Percentiles rank a stretch among this genome's conserved stretches.
Evolutionary conservation across 2,888 invertebrate species (phyloP).

Genomic region (Diploptera punctata): DNA sequence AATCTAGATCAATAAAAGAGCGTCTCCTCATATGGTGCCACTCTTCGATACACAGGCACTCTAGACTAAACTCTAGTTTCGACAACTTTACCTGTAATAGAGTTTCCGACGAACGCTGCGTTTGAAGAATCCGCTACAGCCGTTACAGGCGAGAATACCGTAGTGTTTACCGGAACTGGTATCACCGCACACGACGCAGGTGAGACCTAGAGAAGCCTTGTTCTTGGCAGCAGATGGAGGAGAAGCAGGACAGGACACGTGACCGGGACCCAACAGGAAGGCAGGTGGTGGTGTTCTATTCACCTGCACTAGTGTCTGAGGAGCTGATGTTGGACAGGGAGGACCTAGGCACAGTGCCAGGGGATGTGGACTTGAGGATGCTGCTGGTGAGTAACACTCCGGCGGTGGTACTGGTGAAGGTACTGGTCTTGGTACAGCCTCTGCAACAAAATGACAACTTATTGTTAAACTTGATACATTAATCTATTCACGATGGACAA

Average conservation of each 20-base stretch:
- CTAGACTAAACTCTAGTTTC: no score
- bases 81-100: constrained; percentile 96
- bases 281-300: constrained; percentile 61
- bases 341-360: constrained; percentile 66
- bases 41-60: no score
- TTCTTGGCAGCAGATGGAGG: constrained; percentile 54
- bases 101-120: constrained; percentile 94
- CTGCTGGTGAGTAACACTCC: constrained; percentile 45
- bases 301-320: constrained; percentile 67
- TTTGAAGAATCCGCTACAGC: constrained; percentile 99
- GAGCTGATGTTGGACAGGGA: constrained; percentile 45
- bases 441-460: not conserved
- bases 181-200: constrained; percentile 96
- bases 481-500: no score
- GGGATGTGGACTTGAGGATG: constrained; percentile 54
- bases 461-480: no score
- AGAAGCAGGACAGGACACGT: constrained; percentile 52
- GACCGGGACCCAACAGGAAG: constrained; percentile 32
- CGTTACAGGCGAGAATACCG: constrained; percentile 98
- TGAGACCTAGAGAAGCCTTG: constrained; percentile 73
- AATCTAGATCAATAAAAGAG: no score
- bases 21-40: no score
- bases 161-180: constrained; percentile 98
- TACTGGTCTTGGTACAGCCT: not conserved
- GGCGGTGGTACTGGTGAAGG: constrained; percentile 13